Conservation (phyloP, 2,797 vertebrate species). For the Sebastes alutus region DNA sequence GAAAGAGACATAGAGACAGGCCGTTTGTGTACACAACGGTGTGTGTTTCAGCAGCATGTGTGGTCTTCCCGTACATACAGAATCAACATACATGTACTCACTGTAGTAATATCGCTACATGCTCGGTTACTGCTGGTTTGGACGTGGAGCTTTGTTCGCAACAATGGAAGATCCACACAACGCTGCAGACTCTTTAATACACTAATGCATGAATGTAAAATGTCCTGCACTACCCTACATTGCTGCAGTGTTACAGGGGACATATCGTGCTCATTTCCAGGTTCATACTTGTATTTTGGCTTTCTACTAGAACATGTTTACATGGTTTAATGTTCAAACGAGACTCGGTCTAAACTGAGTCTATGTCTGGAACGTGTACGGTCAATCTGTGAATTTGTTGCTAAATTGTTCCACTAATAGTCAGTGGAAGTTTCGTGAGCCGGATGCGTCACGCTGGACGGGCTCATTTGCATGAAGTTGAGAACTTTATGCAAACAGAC, state of each 20-base stretch:
- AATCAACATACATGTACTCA: background rate
- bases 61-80: slow-evolving; percentile 13
- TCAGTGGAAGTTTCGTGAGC: too few species aligned
- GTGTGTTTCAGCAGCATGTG: slow-evolving; percentile 21
- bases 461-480: too few species aligned
- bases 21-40: background rate
- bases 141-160: slow-evolving; percentile 5
- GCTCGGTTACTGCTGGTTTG: background rate
- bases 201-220: background rate
- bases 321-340: too few species aligned
- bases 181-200: background rate
- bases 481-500: too few species aligned
- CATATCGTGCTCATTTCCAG: too few species aligned
- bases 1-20: slow-evolving; percentile 25
- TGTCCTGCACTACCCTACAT: background rate
- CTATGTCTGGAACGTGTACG: too few species aligned
- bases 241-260: background rate
- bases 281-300: too few species aligned
- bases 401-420: too few species aligned
- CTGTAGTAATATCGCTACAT: background rate
- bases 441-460: too few species aligned
- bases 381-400: too few species aligned
- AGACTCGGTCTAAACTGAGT: too few species aligned
- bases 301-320: too few species aligned
- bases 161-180: background rate